Conservation (phyloP, 92 coral and sea anemone genomes). For the Epizoanthus scotinus region DNA sequence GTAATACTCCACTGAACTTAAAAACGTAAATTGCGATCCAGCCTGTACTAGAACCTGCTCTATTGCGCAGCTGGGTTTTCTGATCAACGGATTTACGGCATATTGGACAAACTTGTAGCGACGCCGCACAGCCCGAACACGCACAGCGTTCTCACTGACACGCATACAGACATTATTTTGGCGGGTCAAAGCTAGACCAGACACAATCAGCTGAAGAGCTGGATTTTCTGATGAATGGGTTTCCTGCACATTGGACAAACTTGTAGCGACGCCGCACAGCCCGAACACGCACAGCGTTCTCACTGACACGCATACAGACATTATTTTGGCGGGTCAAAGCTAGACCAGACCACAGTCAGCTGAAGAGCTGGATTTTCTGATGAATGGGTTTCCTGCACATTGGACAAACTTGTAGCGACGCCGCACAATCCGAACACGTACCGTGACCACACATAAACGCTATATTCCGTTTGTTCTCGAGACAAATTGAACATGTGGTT, state of each 20-base stretch:
- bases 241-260: constrained; percentile 68
- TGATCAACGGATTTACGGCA: constrained; percentile 68
- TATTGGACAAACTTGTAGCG: constrained; percentile 70
- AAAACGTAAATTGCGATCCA: too few species aligned
- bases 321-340: too few species aligned
- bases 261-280: constrained; percentile 47
- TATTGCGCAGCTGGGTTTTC: constrained; percentile 67
- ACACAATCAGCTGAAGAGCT: constrained; percentile 45
- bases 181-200: too few species aligned
- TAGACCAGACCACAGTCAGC: constrained; percentile 22
- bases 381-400: constrained; percentile 80
- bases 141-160: constrained; percentile 84
- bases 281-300: constrained; percentile 62
- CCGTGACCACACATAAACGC: constrained; percentile 87
- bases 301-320: constrained; percentile 15
- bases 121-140: constrained; percentile 56
- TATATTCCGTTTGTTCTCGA: constrained; percentile 71
- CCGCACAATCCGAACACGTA: constrained; percentile 66
- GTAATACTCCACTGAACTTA: too few species aligned
- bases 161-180: neutral
- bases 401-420: constrained; percentile 64
- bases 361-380: constrained; percentile 68
- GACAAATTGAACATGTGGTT: constrained; percentile 73
- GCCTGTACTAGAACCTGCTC: too few species aligned
- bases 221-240: constrained; percentile 61